Conservation (phyloP, 2,113 vertebrate genomes). For the Acanthochromis polyacanthus region DNA sequence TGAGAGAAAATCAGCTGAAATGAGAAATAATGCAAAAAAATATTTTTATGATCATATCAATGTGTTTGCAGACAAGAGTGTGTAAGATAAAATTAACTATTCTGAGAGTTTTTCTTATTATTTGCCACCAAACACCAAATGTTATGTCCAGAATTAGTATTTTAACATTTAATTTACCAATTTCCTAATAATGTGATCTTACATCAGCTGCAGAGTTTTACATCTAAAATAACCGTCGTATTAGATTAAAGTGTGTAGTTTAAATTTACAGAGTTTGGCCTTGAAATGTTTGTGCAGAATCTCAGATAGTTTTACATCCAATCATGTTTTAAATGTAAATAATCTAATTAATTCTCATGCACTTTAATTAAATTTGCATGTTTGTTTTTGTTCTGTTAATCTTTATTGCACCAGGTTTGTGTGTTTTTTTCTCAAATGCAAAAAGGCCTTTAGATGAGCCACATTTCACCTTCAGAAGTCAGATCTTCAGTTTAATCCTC, state of each 20-base stretch:
- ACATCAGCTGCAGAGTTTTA: conserved; percentile 1
- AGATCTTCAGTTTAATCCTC: not conserved
- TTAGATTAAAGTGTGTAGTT: not conserved
- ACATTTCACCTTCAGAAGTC: not conserved
- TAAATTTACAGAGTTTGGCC: not conserved
- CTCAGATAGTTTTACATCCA: too few relatives aligned
- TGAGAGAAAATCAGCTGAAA: not conserved
- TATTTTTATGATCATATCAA: not conserved
- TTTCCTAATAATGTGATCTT: not conserved
- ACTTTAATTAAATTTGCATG: not conserved
- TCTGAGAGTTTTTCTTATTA: not conserved
- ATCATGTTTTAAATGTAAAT: not conserved
- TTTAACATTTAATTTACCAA: conserved; percentile 41
- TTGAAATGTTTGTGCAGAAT: not conserved
- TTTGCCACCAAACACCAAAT: conserved; percentile 22
- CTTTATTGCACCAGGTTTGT: not conserved
- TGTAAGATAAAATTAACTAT: conserved; percentile 16
- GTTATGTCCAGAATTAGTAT: conserved; percentile 17
- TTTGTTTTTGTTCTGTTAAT: not conserved
- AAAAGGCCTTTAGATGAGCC: not conserved
- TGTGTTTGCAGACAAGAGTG: not conserved
- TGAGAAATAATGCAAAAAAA: not conserved
- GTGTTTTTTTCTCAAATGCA: not conserved
- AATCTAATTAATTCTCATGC: not conserved
- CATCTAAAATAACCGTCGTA: not conserved